These are phyloP conservation scores for Proteles cristata DNA, from an alignment of 2,113 vertebrate species.

Conservation along the genomic window DNA sequence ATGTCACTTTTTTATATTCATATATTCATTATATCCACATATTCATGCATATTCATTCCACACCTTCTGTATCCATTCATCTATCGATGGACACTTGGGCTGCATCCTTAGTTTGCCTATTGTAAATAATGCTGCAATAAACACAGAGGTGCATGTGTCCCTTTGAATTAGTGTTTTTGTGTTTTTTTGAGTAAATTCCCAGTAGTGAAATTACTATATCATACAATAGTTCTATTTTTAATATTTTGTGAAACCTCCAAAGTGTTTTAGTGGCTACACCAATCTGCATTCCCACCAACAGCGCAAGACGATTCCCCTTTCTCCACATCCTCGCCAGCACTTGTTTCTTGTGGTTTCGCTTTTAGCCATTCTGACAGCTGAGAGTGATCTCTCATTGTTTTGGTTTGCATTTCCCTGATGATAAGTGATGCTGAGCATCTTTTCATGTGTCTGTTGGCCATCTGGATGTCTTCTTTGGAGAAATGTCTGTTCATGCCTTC, in stretches of 20 bases:
- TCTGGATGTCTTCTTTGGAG: neutral
- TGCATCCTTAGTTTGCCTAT: neutral
- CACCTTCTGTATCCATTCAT: neutral
- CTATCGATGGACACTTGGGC: neutral
- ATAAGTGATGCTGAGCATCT: neutral
- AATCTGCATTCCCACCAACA: neutral
- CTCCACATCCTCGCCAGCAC: neutral
- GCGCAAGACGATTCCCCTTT: neutral
- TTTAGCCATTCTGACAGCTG: neutral
- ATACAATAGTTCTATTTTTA: neutral
- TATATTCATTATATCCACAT: no score
- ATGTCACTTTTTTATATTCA: neutral
- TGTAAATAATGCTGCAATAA: neutral
- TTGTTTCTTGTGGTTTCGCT: neutral
- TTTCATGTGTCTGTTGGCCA: neutral
- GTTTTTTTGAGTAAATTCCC: neutral
- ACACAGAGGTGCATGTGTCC: neutral
- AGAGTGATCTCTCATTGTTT: neutral
- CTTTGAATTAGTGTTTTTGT: neutral
- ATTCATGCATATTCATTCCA: neutral
- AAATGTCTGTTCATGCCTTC: neutral
- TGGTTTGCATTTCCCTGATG: neutral
- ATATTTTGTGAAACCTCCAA: neutral
- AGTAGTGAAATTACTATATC: neutral
- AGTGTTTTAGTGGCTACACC: neutral